Conservation (phyloP, 1,140 invertebrate species). For the Micrasema longulum region DNA sequence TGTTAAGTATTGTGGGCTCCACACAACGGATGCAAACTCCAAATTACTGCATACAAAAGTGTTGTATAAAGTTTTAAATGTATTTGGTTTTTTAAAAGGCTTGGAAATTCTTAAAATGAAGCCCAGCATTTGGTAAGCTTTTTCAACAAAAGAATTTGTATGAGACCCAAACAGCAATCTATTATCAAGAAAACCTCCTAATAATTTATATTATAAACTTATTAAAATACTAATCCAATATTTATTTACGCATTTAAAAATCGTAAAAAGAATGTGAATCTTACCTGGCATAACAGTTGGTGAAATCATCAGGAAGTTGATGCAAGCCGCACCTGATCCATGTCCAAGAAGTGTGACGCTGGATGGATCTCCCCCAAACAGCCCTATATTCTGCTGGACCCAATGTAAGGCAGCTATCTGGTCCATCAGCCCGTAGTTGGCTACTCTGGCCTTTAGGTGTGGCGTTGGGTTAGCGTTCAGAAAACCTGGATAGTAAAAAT, state of each 20-base stretch:
- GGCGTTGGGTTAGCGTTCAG: constrained; percentile 87
- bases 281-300: constrained; percentile 89
- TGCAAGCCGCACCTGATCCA: constrained; percentile 93
- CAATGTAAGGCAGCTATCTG: constrained; percentile 92
- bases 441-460: constrained; percentile 82
- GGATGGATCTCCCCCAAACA: constrained; percentile 89
- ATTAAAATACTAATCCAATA: background rate
- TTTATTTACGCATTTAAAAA: background rate
- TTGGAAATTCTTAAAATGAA: too few relatives aligned
- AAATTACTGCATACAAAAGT: too few relatives aligned
- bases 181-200: background rate
- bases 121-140: too few relatives aligned
- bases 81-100: too few relatives aligned
- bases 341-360: constrained; percentile 94
- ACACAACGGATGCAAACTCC: too few relatives aligned
- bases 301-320: constrained; percentile 95
- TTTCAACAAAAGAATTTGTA: too few relatives aligned
- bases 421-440: constrained; percentile 95
- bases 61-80: too few relatives aligned
- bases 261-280: background rate
- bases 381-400: constrained; percentile 91
- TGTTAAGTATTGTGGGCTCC: too few relatives aligned
- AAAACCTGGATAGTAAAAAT: constrained; percentile 73
- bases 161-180: too few relatives aligned
- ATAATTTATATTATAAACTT: background rate